Conservation (phyloP, 1,140 invertebrate genomes). For the Drosophila lacteicornis region DNA sequence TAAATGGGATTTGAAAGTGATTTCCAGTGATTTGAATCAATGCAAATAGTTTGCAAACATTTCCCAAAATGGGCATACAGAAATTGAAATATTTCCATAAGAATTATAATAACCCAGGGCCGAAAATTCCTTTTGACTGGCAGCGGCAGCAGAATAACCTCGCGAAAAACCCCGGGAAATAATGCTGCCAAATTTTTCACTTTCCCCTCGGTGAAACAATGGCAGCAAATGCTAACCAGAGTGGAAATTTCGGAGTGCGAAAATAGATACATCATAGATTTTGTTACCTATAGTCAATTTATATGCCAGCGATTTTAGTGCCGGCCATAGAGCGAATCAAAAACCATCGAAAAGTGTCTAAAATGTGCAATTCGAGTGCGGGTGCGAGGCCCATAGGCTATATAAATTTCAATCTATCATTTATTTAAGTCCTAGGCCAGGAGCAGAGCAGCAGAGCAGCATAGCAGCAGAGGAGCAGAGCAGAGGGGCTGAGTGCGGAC, state of each 20-base stretch:
- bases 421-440: conserved; percentile 81
- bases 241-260: conserved; percentile 31
- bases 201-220: conserved; percentile 15
- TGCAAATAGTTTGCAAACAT: conserved; percentile 49
- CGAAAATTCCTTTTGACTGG: conserved; percentile 22
- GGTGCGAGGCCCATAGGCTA: conserved; percentile 52
- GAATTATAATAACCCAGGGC: conserved; percentile 32
- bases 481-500: background rate
- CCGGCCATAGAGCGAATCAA: conserved; percentile 24
- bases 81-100: conserved; percentile 48
- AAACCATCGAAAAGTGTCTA: conserved; percentile 62
- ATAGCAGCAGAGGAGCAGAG: conserved; percentile 9
- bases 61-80: conserved; percentile 15
- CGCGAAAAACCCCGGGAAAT: conserved; percentile 13
- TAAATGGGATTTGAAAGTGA: conserved; percentile 52
- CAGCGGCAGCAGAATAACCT: background rate
- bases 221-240: conserved; percentile 18
- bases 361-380: conserved; percentile 60
- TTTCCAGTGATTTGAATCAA: conserved; percentile 32
- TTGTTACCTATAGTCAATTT: conserved; percentile 70
- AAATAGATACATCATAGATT: conserved; percentile 52
- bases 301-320: conserved; percentile 54
- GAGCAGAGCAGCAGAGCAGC: conserved; percentile 11
- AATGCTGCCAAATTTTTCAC: conserved; percentile 22
- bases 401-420: conserved; percentile 83